Base-by-base conservation (phyloP, 2,888 invertebrate genomes). In the Labia minor region DNA sequence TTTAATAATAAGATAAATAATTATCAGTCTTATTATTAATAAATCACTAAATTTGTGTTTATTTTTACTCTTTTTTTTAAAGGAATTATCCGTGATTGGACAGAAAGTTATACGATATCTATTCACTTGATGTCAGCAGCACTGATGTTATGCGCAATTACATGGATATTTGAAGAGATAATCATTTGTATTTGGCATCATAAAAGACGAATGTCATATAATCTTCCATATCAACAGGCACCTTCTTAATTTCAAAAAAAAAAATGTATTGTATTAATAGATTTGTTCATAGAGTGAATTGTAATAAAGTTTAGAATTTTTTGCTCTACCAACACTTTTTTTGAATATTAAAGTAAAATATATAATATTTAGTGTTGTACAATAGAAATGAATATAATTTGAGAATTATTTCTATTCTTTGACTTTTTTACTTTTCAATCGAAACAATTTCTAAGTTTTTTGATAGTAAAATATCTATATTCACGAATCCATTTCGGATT, bases 61-160 rank as follows among this genome's bases (percentile, higher is more conserved):
- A n/a, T n/a, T n/a, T n/a, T n/a, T n/a, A n/a, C n/a, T n/a, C n/a
- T n/a, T n/a, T n/a, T n/a, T n/a, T n/a, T n/a, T n/a, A n/a, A n/a
- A 86, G 86, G 86, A 70, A 78, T 83, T 68, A 77, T 86, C 26
- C 81, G 85, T 71, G 82, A 84, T 73, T 77, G 80, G 61, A 87
- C 88, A 0, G 80, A 84, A 14, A 85, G 85, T 72, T 87, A 86
- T 72, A 77, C 81, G 8, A 79, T 86, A 72, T 86, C 86, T 68
- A 87, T 89, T 74, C 80, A 87, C 67, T 81, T 85, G 1, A 81
- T 89, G 14, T 49, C 49, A 16, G 16, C 2, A 16, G 49, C 49
- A 3, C 49, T 49, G 2, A n/a, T 49, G 3, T 49, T 11, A 8
- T 49, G 49, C 14, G 49, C 49, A 49, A n/a, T 49, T 11, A 10